These are phyloP conservation scores for Acheta domesticus DNA, from an alignment of 2,888 invertebrate genomes.

Conservation along the genomic window DNA sequence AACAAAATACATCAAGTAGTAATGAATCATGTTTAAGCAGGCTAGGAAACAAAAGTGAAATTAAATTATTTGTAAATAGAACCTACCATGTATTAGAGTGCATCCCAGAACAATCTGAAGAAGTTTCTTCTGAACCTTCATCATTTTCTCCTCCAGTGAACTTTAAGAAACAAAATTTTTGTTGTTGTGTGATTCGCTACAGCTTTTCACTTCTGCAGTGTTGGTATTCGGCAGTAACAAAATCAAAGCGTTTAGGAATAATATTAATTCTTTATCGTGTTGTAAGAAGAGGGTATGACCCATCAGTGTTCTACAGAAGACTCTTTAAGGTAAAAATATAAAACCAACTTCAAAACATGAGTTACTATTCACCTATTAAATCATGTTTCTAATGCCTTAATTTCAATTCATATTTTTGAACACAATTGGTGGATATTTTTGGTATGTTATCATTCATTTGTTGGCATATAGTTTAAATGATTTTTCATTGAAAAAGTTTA, in stretches of 20 bases:
- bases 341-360: no score
- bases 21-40: not conserved
- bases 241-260: conserved; percentile 27
- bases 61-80: not conserved
- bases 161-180: not conserved
- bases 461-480: no score
- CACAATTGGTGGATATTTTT: no score
- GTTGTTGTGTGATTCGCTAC: not conserved
- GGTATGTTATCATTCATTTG: no score
- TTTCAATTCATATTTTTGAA: no score
- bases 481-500: no score
- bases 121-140: not conserved
- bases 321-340: conserved; percentile 29
- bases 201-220: conserved; percentile 26
- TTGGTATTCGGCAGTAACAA: conserved; percentile 31
- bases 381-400: no score
- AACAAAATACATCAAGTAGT: not conserved
- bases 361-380: no score
- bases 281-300: conserved; percentile 29
- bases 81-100: not conserved
- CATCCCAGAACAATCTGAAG: conserved; percentile 20
- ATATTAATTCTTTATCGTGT: conserved; percentile 30
- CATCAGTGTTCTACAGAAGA: conserved; percentile 23
- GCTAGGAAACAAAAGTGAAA: no score
- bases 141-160: not conserved